phyloP scores from a whole-genome alignment of 2,113 vertebrate genomes.

The Scolopax mira region DNA sequence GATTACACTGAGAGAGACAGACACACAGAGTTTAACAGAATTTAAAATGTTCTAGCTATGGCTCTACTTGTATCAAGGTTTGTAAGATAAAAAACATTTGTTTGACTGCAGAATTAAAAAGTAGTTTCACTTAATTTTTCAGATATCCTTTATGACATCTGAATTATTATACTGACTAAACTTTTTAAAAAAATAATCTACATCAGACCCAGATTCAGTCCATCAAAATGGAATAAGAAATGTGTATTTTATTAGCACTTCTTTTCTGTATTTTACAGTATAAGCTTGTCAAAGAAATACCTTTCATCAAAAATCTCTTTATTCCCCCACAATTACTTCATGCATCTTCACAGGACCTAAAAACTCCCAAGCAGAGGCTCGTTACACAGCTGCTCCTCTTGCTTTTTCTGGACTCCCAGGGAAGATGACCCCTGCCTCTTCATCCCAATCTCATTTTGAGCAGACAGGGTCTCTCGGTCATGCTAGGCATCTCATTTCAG shows the following conservation, averaged over 20 bases:
- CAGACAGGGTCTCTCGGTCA: neutral
- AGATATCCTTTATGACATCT: neutral
- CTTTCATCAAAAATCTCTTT: neutral
- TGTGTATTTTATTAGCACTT: neutral
- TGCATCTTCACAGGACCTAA: neutral
- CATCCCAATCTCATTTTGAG: neutral
- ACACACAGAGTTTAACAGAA: neutral
- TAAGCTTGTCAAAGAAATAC: neutral
- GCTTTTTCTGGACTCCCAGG: neutral
- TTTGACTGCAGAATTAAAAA: neutral
- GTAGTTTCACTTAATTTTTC: neutral
- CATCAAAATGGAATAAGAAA: neutral
- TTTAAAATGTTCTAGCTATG: neutral
- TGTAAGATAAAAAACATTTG: neutral
- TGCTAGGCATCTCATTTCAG: neutral
- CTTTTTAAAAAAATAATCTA: neutral
- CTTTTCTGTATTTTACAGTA: neutral
- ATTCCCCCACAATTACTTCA: neutral
- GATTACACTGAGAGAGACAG: neutral
- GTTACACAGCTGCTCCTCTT: neutral
- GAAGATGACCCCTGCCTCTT: neutral
- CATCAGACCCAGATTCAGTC: neutral
- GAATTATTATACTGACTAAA: neutral
- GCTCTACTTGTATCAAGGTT: neutral
- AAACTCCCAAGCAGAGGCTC: neutral